A percentile compares a stretch with the other conserved stretches of the same genome.
phyloP scores from a whole-genome alignment of 1,140 invertebrate genomes.

The Drosophila saltans region DNA sequence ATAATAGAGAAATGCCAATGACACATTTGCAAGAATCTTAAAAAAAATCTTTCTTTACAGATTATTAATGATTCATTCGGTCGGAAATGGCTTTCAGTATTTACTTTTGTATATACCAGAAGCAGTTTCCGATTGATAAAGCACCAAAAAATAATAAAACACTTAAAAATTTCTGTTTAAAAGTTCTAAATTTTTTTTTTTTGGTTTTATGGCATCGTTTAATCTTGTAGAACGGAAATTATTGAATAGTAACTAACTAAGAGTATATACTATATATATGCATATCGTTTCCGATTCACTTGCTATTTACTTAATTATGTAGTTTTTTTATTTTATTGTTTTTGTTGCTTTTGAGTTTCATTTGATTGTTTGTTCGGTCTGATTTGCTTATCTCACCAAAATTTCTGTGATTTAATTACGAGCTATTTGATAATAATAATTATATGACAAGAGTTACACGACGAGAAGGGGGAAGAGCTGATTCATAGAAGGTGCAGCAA shows the following conservation, averaged over 20 bases:
- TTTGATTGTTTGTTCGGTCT: not conserved
- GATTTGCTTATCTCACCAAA: conserved; percentile 42
- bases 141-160: not conserved
- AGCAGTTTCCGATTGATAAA: conserved; percentile 8
- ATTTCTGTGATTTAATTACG: conserved; percentile 68
- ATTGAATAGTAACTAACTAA: too few species aligned
- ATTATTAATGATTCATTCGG: too few species aligned
- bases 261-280: not conserved
- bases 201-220: conserved; percentile 4
- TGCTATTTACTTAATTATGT: not conserved
- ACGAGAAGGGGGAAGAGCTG: not conserved
- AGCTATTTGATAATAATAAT: conserved; percentile 35
- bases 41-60: too few species aligned
- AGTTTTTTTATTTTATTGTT: not conserved
- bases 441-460: conserved; percentile 6
- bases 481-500: conserved; percentile 4
- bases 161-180: not conserved
- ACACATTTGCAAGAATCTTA: too few species aligned
- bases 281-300: conserved; percentile 5
- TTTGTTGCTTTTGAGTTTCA: not conserved
- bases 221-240: not conserved
- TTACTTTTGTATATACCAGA: not conserved
- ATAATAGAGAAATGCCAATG: too few species aligned
- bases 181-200: not conserved
- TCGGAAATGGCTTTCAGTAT: too few species aligned